These are phyloP conservation scores for Spongilla lacustris DNA, from an alignment of 37 sponge, comb jelly and placozoan genomes.

Conservation along the genomic window DNA sequence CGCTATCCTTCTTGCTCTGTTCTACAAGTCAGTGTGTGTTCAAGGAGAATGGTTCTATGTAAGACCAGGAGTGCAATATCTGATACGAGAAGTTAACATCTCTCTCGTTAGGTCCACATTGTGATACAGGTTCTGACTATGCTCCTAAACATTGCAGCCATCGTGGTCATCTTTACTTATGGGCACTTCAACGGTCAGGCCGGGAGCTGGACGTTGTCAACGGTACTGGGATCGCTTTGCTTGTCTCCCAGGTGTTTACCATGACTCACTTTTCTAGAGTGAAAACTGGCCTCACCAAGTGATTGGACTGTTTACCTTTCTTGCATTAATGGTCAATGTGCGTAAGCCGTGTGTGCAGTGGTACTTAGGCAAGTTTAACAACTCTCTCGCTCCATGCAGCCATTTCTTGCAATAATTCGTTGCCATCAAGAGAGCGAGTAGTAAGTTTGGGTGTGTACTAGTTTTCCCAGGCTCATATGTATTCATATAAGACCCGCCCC, in stretches of 20 bases:
- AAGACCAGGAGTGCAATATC: neutral
- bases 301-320: slow-evolving; percentile 48
- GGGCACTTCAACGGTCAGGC: neutral
- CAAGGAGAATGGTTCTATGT: slow-evolving; percentile 82
- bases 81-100: neutral
- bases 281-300: slow-evolving; percentile 49
- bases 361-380: neutral
- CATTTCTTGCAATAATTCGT: slow-evolving; percentile 17
- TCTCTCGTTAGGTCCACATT: slow-evolving; percentile 24
- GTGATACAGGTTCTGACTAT: slow-evolving; percentile 4
- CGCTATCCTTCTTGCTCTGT: slow-evolving; percentile 63
- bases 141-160: slow-evolving; percentile 15
- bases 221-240: neutral
- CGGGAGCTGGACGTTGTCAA: slow-evolving; percentile 37
- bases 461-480: neutral
- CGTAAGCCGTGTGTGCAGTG: slow-evolving; percentile 16
- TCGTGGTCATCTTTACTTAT: slow-evolving; percentile 27
- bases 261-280: neutral
- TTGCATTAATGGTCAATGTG: slow-evolving; percentile 57
- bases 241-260: neutral
- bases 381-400: neutral
- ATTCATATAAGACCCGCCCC: neutral
- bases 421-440: slow-evolving; percentile 40
- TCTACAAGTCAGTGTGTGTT: slow-evolving; percentile 67
- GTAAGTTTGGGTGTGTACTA: slow-evolving; percentile 4